Evolutionary conservation across 2,113 vertebrate species (phyloP).

Genomic region (Oreochromis niloticus): DNA sequence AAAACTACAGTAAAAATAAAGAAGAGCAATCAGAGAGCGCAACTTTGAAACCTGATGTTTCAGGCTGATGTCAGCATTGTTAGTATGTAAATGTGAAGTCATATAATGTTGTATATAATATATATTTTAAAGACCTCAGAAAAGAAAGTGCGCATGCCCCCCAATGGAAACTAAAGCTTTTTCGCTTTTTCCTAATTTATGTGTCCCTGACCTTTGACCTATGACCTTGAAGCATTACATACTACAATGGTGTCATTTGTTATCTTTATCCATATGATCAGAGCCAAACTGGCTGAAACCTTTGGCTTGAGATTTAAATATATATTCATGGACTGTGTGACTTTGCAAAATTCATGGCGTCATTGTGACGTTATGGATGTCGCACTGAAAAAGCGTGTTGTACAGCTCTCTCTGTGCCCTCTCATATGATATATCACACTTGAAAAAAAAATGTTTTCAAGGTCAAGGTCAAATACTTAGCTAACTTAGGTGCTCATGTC

Average conservation of each 20-base stretch:
- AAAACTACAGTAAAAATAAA: too few relatives aligned
- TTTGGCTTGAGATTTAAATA: neutral
- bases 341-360: neutral
- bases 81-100: neutral
- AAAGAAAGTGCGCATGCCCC: neutral
- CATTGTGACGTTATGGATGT: neutral
- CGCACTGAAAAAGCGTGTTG: neutral
- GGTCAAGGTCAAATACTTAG: neutral
- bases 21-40: too few relatives aligned
- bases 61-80: neutral
- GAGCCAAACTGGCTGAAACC: neutral
- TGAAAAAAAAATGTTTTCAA: neutral
- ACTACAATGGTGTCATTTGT: neutral
- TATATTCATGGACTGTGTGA: neutral
- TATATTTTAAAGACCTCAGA: neutral
- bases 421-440: neutral
- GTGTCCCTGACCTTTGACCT: neutral
- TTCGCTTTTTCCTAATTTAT: neutral
- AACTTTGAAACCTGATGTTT: neutral
- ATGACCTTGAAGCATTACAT: neutral
- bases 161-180: neutral
- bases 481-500: neutral
- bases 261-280: neutral
- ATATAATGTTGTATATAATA: neutral
- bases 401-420: neutral